Evolutionary conservation across 2,888 invertebrate genomes (phyloP), one percentile per base, ranked within the genome.

Genomic region (Drosophila maculinotata): DNA sequence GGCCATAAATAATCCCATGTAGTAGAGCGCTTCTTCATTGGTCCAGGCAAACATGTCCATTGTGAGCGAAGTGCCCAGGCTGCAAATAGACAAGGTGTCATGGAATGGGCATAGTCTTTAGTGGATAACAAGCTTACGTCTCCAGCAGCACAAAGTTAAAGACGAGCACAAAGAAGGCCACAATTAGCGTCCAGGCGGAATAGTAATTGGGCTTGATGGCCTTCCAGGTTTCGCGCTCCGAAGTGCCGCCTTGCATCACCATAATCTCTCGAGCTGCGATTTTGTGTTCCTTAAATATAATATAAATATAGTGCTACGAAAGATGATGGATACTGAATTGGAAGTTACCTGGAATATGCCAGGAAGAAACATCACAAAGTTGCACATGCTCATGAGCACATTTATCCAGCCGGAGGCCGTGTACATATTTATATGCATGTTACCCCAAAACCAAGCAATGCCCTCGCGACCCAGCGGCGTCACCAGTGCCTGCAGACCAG

Each of bases 1-100:
- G 45, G 95, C 95, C 95, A 97, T 95, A 63, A 97, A 92, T 54
- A 96, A 93, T 44, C 97, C 97, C 94, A 97, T 95, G 90, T 96
- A 95, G 91, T 94, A 94, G 31, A 97, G 92, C 9, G 97, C 95
- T 89, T 95, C 94, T 47, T 92, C 91, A 92, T 96, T 95, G 62
- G 94, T 93, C 97, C 97, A 97, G 26, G 95, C 97, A 91, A 97
- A 97, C 92, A 97, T 96, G 90, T 97, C 97, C 95, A 96, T 97
- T 26, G 96, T 96, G 52, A 97, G 92, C 2, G 96, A 94, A 8
- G 97, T 96, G 17, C 95, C 97, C 73, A 97, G 93, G 44, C 94
- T 94, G 41, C 1, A 44, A 47, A 5, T n/a, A 42, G 0, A 20
- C 1, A 10, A 14, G 12, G 31, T 20, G 14, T 10, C 2, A 12